Conservation (phyloP, 2,797 vertebrate species). For the Steatocranus sp. region DNA sequence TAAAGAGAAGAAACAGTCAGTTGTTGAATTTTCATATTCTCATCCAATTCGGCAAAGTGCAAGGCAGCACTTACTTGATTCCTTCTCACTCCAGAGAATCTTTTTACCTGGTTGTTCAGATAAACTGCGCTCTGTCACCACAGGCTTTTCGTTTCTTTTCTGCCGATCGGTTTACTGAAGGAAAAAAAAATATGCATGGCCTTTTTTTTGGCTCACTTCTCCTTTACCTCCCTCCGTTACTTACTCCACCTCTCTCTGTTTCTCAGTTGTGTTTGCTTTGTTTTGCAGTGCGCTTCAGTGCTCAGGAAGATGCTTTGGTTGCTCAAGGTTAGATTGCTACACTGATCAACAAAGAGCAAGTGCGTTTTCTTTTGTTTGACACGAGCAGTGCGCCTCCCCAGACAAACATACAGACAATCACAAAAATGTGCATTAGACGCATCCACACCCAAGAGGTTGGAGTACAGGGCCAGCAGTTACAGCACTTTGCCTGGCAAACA, state of each 20-base stretch:
- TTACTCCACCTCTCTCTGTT: neutral
- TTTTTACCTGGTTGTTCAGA: neutral
- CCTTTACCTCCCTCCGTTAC: neutral
- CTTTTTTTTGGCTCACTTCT: neutral
- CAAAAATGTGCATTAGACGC: neutral
- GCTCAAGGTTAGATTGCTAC: slow-evolving; percentile 35
- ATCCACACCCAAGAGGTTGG: neutral
- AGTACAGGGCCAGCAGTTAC: neutral
- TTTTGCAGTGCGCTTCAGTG: slow-evolving; percentile 3
- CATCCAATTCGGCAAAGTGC: neutral
- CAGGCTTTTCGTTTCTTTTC: neutral
- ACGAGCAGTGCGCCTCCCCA: slow-evolving; percentile 9
- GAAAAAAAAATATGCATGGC: neutral
- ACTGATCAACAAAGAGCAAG: slow-evolving; percentile 35
- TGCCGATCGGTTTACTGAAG: neutral
- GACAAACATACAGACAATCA: neutral
- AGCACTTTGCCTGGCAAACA: neutral
- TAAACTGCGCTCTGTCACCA: neutral
- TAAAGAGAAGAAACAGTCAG: neutral
- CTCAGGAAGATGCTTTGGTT: slow-evolving; percentile 9
- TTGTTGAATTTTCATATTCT: slow-evolving; percentile 25
- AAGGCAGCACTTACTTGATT: neutral
- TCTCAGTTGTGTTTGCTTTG: slow-evolving; percentile 19
- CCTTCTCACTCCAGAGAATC: neutral
- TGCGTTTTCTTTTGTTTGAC: slow-evolving; percentile 46